Base-by-base conservation (phyloP, 2,113 vertebrate genomes). In the Lophius piscatorius region DNA sequence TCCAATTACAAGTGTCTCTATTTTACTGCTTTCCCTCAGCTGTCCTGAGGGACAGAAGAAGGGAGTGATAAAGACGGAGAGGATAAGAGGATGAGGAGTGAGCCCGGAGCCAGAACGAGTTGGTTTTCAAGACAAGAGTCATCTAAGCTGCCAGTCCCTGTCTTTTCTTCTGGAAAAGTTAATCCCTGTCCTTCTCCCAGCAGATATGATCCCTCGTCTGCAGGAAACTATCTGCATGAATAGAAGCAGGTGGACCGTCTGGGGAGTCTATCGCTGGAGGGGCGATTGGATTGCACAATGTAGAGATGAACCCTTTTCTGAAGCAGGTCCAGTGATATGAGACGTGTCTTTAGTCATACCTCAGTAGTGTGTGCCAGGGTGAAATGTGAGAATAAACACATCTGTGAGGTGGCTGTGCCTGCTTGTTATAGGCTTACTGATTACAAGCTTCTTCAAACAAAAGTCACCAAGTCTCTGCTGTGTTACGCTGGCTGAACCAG, bases 121-220 rank as follows among this genome's bases (percentile, higher is more conserved):
- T 78, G 55, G 55, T 55, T 84, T 83, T 90, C 75, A 86, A 62
- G 58, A 59, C 65, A 46, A 49, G 70, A 90, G 77, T 84, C 85
- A 86, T 82, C 72, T 85, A 80, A 77, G 76, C 87, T 87, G 76
- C 76, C 76, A 86, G 83, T 71, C 83, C 75, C 40, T 66, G 72
- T 77, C 78, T 73, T 66, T 81, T 63, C 73, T 81, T 86, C 70
- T 13, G 42, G 50, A 75, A 50, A 80, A 79, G 66, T 76, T 82
- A 83, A 83, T 83, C 80, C 78, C 41, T 50, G 11, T 61, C 54
- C 50, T 50, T 69, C 70, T 72, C 74, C 85, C 79, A 75, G 65
- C 83, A 85, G 89, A 89, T 80, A 86, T 91, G 80, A 87, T 80
- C 80, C 78, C 84, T 28, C 36, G 81, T 91, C 82, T 91, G 82